Conservation (phyloP, 2,797 vertebrate species). For the Anabacerthia variegaticeps region DNA sequence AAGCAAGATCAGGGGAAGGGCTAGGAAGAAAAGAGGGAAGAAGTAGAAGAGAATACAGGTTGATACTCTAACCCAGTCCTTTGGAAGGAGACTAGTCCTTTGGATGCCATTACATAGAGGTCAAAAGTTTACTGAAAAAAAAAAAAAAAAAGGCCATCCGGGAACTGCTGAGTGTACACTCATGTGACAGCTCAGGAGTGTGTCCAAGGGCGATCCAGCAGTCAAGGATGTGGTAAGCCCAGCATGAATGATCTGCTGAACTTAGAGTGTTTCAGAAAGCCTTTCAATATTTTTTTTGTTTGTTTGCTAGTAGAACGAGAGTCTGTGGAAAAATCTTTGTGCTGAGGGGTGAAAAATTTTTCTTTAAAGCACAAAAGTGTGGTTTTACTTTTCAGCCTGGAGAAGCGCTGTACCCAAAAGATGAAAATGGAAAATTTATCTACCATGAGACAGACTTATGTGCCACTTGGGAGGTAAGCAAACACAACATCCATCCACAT, state of each 20-base stretch:
- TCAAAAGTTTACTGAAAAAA: neutral
- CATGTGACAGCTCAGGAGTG: neutral
- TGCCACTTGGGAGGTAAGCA: constrained; percentile 93
- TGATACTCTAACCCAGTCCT: neutral
- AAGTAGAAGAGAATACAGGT: neutral
- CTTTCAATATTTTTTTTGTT: neutral
- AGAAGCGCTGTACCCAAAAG: constrained; percentile 82
- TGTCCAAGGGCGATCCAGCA: neutral
- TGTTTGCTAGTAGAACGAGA: neutral
- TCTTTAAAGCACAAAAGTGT: neutral
- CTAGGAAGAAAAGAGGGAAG: neutral
- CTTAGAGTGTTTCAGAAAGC: neutral
- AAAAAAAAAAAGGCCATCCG: neutral
- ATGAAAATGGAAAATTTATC: constrained; percentile 84
- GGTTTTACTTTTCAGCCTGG: constrained; percentile 84
- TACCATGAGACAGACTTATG: constrained; percentile 88
- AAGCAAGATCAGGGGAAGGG: neutral
- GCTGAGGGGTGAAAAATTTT: neutral
- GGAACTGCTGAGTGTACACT: neutral
- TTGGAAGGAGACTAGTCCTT: neutral
- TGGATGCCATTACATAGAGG: neutral
- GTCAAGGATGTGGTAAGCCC: constrained; percentile 13
- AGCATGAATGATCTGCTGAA: constrained; percentile 13
- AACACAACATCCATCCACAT: neutral
- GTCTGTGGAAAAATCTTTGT: neutral